phyloP scores from a whole-genome alignment of 2,888 invertebrate species.

The Meloe dianella region DNA sequence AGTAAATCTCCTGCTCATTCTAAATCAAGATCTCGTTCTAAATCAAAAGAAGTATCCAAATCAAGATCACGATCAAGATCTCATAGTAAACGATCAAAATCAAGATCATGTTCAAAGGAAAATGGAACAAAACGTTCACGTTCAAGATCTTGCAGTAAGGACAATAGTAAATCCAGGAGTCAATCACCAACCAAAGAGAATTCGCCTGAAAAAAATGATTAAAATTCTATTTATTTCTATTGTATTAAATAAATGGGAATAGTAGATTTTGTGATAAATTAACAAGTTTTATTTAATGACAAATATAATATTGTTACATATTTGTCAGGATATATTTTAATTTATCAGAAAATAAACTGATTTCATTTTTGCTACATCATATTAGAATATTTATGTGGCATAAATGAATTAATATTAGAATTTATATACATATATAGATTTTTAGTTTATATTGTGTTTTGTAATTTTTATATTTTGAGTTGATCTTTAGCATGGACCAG shows the following conservation, averaged over 20 bases:
- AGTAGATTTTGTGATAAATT: background rate
- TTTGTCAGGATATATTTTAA: background rate
- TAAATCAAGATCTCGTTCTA: constrained; percentile 80
- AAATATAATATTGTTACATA: background rate
- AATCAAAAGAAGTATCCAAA: constrained; percentile 70
- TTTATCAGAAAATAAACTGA: background rate
- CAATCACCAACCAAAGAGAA: constrained; percentile 49
- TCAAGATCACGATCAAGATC: constrained; percentile 70
- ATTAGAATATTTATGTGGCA: constrained; percentile 13
- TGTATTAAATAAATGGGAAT: constrained; percentile 5
- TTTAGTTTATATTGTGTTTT: constrained; percentile 27
- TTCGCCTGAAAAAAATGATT: constrained; percentile 42
- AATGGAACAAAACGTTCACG: constrained; percentile 69
- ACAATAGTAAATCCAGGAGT: constrained; percentile 60
- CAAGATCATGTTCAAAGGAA: constrained; percentile 63
- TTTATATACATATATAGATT: constrained; percentile 23
- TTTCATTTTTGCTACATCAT: background rate
- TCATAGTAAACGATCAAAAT: constrained; percentile 63
- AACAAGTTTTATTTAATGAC: background rate
- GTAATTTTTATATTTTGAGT: constrained; percentile 29
- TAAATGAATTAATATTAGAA: constrained; percentile 27
- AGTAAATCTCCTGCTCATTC: constrained; percentile 77
- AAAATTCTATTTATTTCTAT: constrained; percentile 28
- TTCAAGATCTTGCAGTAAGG: constrained; percentile 68
- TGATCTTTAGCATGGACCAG: constrained; percentile 46